Evolutionary conservation across 2,888 invertebrate genomes (phyloP), one percentile per base, ranked within the genome.

Genomic region (Molorchus minor): DNA sequence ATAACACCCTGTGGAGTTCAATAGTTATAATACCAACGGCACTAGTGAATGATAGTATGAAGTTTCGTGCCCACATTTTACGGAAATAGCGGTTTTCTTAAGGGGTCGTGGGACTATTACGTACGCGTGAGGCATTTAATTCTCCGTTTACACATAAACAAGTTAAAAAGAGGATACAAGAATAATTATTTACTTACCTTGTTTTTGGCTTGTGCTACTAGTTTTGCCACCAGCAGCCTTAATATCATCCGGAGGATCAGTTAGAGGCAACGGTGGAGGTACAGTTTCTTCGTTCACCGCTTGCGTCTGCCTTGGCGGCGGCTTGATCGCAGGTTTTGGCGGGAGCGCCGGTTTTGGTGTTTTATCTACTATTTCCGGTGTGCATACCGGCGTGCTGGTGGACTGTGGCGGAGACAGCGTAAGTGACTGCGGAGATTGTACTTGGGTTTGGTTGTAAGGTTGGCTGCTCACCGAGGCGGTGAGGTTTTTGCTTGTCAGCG

Each of bases 311-410:
- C 85, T 76, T 0, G 85, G 85, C 0, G 85, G 85, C 12, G 85
- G 84, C 64, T 84, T 87, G 46, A 89, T 85, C 13, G 87, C 86
- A 44, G 94, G 95, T 82, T 94, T 95, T 7, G 92, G 92, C 61
- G 92, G 93, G 77, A 93, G 79, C 1, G 93, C 92, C 0, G 93
- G 93, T 77, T 92, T 90, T 43, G 86, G 84, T 33, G 82, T 83
- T 75, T 85, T 86, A 71, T 86, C 86, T 5, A 33, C 49, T n/a
- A 57, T 41, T 25, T 62, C 64, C 4, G 56, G 53, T 19, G 61
- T 61, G 36, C 84, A 85, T 30, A 85, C 69, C 2, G 87, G 86
- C 1, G 87, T 87, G 72, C 87, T 87, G 65, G 84, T 84, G 62
- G 85, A 84, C 74, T 86, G 87, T 20, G 87, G 87, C 1, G 87